Base-by-base conservation (phyloP, 1,140 invertebrate species). In the Mycetomoellerius zeteki region DNA sequence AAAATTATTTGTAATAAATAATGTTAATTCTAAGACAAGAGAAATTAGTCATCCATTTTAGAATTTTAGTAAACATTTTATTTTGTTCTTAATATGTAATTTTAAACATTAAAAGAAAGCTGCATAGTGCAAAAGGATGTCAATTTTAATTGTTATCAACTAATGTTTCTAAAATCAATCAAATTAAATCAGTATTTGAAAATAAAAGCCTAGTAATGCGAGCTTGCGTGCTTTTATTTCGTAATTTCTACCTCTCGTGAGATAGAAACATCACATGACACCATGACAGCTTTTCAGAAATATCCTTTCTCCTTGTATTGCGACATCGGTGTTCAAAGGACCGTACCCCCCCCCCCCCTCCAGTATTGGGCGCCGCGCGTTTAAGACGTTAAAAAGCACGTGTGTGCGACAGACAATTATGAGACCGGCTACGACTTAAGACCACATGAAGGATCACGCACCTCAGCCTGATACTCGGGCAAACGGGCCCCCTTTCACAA, bases 401-500 rank as follows among this genome's bases (percentile, higher is more conserved):
- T 69, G 86, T 90, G 64, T 65, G 72, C 19, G 33, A 73, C 47
- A 76, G 76, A 82, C 81, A 88, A 90, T 60, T 37, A 47, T 58
- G 50, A 27, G 67, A 73, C 52, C 37, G 24, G 24, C 54, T 72
- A 73, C 24, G 37, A 86, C 89, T 91, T 91, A 91, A 91, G 81
- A 90, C 89, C 89, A 86, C 89, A 91, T 82, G 86, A 85, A 72
- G 88, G 50, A 54, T 87, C 77, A 71, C 84, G 69, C 47, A 80
- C 82, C 21, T 56, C 56, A 56, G 27, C 76, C 7, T 12, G 65
- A 81, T 86, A 72, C 71, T 86, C 77, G 50, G 60, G 58, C 62
- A 56, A 90, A 84, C 88, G 73, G 88, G 86, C 88, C 92, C 87
- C 87, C 91, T 92, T 90, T 93, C 90, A 95, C 94, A 94, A 95